These are phyloP conservation scores for Drosophila nebulosa DNA, from an alignment of 1,140 invertebrate genomes.

Conservation along the genomic window DNA sequence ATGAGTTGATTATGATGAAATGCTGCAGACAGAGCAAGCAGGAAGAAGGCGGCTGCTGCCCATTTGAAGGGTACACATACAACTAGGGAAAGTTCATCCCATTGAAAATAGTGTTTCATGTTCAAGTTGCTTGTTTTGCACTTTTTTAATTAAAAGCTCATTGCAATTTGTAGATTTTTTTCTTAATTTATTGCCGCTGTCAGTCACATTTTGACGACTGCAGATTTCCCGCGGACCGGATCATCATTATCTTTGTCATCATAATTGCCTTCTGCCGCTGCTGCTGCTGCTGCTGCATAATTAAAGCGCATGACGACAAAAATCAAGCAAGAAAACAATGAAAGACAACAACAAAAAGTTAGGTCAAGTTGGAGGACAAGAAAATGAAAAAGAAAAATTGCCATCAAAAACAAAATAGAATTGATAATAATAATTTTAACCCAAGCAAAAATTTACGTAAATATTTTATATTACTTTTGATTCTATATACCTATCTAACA, in stretches of 20 bases:
- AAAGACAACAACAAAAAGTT: slow-evolving; percentile 30
- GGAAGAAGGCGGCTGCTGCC: background rate
- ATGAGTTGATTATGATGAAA: slow-evolving; percentile 67
- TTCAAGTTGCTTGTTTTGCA: slow-evolving; percentile 38
- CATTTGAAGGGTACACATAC: background rate
- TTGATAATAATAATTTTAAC: no score
- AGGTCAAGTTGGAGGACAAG: slow-evolving; percentile 69
- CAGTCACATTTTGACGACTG: slow-evolving; percentile 59
- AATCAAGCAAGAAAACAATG: slow-evolving; percentile 8
- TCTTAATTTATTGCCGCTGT: slow-evolving; percentile 62
- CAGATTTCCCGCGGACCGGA: slow-evolving; percentile 15
- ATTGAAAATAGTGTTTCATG: slow-evolving; percentile 29
- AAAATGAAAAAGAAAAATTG: slow-evolving; percentile 4
- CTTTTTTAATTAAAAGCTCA: slow-evolving; percentile 50
- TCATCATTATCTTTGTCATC: background rate
- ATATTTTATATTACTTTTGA: no score
- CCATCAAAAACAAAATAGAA: no score
- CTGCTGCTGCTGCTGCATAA: slow-evolving; percentile 65
- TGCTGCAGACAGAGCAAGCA: slow-evolving; percentile 1
- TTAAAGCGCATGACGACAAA: slow-evolving; percentile 67
- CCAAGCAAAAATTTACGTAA: no score
- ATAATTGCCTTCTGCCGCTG: slow-evolving; percentile 29
- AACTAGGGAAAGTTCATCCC: slow-evolving; percentile 35
- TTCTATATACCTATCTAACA: no score
- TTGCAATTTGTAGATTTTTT: slow-evolving; percentile 72